These are phyloP conservation scores for Thalpophila matura DNA, from an alignment of 2,888 invertebrate species.

Conservation along the genomic window DNA sequence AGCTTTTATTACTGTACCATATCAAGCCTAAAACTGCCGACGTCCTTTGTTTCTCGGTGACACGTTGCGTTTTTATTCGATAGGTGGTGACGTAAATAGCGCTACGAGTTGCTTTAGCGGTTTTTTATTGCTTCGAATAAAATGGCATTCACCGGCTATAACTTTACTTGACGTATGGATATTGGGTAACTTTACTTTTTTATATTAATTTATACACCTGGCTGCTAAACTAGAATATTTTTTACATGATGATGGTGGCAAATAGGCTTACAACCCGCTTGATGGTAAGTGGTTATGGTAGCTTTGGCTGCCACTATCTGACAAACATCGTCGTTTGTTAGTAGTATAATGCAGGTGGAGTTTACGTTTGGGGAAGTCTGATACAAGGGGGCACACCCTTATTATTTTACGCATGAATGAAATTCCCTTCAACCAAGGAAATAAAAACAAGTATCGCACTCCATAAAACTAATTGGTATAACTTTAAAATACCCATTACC, in stretches of 20 bases:
- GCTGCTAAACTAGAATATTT: no score
- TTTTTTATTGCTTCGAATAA: conserved; percentile 17
- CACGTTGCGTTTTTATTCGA: conserved; percentile 20
- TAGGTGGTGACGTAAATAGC: conserved; percentile 17
- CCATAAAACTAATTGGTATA: no score
- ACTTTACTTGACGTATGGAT: neutral
- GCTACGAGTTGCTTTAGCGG: neutral
- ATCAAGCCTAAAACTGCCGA: no score
- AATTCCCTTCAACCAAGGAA: conserved; percentile 13
- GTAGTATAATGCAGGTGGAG: conserved; percentile 38
- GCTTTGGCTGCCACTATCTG: conserved; percentile 1
- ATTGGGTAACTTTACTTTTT: no score
- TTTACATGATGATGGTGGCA: no score
- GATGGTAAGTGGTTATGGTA: no score
- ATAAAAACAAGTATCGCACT: conserved; percentile 1
- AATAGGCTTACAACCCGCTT: no score
- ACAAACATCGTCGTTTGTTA: conserved; percentile 10
- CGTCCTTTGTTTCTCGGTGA: conserved; percentile 36
- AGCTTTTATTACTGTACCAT: no score
- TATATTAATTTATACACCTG: neutral
- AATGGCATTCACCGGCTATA: neutral
- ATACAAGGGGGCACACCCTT: conserved; percentile 21
- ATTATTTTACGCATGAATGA: conserved; percentile 34
- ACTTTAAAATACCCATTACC: no score
- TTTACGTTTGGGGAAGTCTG: conserved; percentile 5